Percentiles rank a stretch among this genome's conserved stretches.
phyloP scores from a whole-genome alignment of 2,888 invertebrate genomes.

The Aleiodes leptofemur region DNA sequence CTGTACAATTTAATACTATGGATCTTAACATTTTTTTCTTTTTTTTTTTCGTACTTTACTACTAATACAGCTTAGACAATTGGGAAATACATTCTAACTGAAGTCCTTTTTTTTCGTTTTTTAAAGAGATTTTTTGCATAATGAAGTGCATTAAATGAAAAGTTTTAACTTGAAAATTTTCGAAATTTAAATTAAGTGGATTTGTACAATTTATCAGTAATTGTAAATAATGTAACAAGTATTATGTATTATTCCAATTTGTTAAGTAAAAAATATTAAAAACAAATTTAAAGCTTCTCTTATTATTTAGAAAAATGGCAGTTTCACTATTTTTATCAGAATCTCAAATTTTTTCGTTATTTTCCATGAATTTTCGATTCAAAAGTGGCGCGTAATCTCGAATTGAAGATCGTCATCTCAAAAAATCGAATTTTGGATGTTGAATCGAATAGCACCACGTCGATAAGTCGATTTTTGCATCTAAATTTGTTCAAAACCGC shows the following conservation, averaged over 20 bases:
- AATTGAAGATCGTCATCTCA: too few relatives aligned
- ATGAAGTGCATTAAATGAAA: background rate
- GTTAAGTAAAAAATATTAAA: slow-evolving; percentile 70
- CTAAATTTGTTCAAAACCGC: too few relatives aligned
- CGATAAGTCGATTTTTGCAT: too few relatives aligned
- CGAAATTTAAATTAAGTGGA: slow-evolving; percentile 10
- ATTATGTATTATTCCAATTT: slow-evolving; percentile 72
- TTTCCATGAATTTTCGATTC: too few relatives aligned
- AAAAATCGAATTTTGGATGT: too few relatives aligned
- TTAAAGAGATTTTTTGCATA: slow-evolving; percentile 2
- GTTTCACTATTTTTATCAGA: too few relatives aligned
- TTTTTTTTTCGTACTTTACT: slow-evolving; percentile 29
- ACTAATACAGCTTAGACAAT: slow-evolving; percentile 32
- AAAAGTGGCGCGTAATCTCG: too few relatives aligned
- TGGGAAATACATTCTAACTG: slow-evolving; percentile 28
- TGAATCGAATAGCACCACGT: too few relatives aligned
- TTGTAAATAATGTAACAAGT: slow-evolving; percentile 68
- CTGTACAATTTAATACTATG: slow-evolving; percentile 21
- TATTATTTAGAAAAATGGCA: background rate
- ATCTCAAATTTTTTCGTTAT: too few relatives aligned
- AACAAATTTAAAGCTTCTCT: slow-evolving; percentile 47
- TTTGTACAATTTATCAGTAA: slow-evolving; percentile 57
- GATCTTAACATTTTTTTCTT: slow-evolving; percentile 16
- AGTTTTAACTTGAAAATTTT: slow-evolving; percentile 1
- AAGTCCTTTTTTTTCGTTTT: background rate